Percentiles rank a stretch among this genome's conserved stretches.
Conservation (phyloP, 1,140 invertebrate species). For the Apocrypta bakeri region DNA sequence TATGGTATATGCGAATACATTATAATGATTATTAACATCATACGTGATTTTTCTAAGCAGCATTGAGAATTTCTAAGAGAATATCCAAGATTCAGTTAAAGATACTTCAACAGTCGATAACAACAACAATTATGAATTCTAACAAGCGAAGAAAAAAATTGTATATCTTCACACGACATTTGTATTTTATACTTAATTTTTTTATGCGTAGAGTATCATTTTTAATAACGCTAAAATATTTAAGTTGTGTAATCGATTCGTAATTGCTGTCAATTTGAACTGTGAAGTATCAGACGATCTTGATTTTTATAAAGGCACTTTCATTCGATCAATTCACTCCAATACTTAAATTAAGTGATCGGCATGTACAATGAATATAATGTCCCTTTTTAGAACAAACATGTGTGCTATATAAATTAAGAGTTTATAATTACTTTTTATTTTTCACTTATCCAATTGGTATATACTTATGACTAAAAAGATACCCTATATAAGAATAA, state of each 20-base stretch:
- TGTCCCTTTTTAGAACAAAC: not conserved
- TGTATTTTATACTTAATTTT: conserved; percentile 14
- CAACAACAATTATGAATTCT: conserved; percentile 42
- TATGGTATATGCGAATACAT: conserved; percentile 58
- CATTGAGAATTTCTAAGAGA: conserved; percentile 52
- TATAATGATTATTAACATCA: conserved; percentile 52
- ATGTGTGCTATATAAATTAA: conserved; percentile 28
- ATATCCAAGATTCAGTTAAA: conserved; percentile 46
- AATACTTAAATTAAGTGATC: conserved; percentile 40
- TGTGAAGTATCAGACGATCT: conserved; percentile 54
- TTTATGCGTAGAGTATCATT: not conserved
- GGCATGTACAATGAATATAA: conserved; percentile 26
- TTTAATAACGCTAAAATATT: conserved; percentile 22
- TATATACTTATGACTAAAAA: conserved; percentile 35
- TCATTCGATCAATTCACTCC: conserved; percentile 60
- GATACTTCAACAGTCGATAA: conserved; percentile 46
- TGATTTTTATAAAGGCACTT: conserved; percentile 68
- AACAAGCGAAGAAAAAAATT: not conserved
- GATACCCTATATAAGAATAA: conserved; percentile 7
- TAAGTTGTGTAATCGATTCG: conserved; percentile 37
- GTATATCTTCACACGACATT: not conserved
- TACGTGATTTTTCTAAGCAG: conserved; percentile 44
- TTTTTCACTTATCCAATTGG: conserved; percentile 15
- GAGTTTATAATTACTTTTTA: conserved; percentile 9
- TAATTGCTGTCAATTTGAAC: conserved; percentile 30